Conservation (phyloP, 2,888 invertebrate genomes). For the Eueremaeus valkanovi region DNA sequence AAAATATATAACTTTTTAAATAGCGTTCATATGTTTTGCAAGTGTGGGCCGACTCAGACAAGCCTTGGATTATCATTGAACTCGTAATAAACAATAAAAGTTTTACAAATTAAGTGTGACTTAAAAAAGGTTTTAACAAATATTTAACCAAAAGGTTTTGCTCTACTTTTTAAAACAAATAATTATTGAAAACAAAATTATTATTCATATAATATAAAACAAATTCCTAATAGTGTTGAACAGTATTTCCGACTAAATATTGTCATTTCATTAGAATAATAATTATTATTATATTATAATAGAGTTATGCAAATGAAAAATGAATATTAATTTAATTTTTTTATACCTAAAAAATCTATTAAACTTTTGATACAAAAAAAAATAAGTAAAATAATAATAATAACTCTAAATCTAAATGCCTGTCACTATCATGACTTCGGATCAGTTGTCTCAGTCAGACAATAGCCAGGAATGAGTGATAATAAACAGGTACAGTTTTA, state of each 20-base stretch:
- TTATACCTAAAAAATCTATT: not conserved
- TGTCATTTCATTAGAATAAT: not conserved
- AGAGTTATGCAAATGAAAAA: too few relatives aligned
- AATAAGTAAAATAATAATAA: not conserved
- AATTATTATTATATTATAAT: too few relatives aligned
- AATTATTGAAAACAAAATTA: not conserved
- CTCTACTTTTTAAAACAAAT: not conserved
- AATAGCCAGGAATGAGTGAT: not conserved
- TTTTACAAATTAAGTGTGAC: constrained; percentile 3
- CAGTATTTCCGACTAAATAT: not conserved
- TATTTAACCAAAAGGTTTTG: not conserved
- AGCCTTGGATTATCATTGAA: not conserved
- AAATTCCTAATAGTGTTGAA: not conserved
- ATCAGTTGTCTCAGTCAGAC: not conserved
- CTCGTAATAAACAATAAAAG: not conserved
- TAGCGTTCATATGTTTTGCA: too few relatives aligned
- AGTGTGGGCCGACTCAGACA: not conserved
- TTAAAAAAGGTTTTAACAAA: not conserved
- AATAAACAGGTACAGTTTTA: constrained; percentile 3
- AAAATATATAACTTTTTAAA: too few relatives aligned
- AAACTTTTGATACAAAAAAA: too few relatives aligned
- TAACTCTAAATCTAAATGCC: not conserved
- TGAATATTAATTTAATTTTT: not conserved
- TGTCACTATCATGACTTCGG: not conserved
- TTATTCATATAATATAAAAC: not conserved